Evolutionary conservation across 2,888 invertebrate species (phyloP).

Genomic region (Cabera pusaria): DNA sequence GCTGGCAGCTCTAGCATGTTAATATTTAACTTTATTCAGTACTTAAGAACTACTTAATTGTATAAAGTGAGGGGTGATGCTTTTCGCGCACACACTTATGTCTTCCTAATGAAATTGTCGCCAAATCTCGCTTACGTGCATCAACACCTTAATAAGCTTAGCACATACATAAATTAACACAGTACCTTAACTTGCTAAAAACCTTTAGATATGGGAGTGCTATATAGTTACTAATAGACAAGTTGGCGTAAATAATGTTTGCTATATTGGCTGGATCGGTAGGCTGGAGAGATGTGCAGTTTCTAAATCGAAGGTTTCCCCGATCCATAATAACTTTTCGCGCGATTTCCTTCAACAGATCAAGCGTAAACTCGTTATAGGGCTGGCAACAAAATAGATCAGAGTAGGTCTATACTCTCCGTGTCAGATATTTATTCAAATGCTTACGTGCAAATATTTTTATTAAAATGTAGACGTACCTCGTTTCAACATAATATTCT

Average conservation of each 20-base stretch:
- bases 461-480: too few relatives aligned
- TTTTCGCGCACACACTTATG: slow-evolving; percentile 61
- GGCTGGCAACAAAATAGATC: slow-evolving; percentile 42
- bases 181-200: not conserved
- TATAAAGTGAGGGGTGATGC: slow-evolving; percentile 21
- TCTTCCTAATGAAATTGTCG: slow-evolving; percentile 76
- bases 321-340: slow-evolving; percentile 74
- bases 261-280: not conserved
- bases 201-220: too few relatives aligned
- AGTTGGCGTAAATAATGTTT: too few relatives aligned
- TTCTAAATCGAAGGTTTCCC: slow-evolving; percentile 65
- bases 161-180: not conserved
- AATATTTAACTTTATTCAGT: too few relatives aligned
- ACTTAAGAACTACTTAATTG: too few relatives aligned
- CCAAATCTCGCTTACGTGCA: slow-evolving; percentile 32
- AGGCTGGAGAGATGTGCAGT: slow-evolving; percentile 33
- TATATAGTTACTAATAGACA: too few relatives aligned
- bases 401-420: too few relatives aligned
- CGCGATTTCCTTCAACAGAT: slow-evolving; percentile 68
- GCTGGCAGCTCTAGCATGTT: too few relatives aligned
- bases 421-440: too few relatives aligned
- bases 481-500: too few relatives aligned
- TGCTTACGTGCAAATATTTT: too few relatives aligned
- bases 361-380: slow-evolving; percentile 55
- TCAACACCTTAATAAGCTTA: slow-evolving; percentile 19